Conservation (phyloP, 2,113 vertebrate genomes). For the Sinosuthora webbiana region DNA sequence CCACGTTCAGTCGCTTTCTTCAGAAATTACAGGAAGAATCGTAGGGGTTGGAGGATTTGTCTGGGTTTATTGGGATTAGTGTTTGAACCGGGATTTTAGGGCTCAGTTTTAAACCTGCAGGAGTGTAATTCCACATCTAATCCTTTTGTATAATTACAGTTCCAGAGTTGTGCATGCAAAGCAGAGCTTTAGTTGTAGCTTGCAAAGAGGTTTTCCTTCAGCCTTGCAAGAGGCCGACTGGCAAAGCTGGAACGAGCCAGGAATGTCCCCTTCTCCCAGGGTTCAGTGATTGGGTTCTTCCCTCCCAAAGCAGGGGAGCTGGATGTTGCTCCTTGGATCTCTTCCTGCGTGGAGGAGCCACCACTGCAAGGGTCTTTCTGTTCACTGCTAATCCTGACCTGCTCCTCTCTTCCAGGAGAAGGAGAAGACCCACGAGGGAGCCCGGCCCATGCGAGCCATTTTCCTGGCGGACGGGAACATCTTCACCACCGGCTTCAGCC, state of each 20-base stretch:
- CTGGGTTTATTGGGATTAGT: slow-evolving; percentile 33
- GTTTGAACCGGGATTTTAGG: slow-evolving; percentile 31
- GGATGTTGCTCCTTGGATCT: not conserved
- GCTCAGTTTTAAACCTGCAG: slow-evolving; percentile 39
- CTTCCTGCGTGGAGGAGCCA: not conserved
- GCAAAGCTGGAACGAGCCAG: not conserved
- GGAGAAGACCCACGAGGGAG: slow-evolving; percentile 93
- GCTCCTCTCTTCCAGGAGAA: slow-evolving; percentile 82
- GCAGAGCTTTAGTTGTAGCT: not conserved
- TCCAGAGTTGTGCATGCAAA: not conserved
- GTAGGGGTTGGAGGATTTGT: slow-evolving; percentile 8
- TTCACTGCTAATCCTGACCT: not conserved
- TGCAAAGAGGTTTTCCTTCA: not conserved
- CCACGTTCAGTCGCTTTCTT: rapidly evolving
- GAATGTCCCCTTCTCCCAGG: not conserved
- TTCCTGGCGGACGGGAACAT: slow-evolving; percentile 90
- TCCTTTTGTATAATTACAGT: slow-evolving; percentile 23
- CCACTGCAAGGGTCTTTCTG: not conserved
- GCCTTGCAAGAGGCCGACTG: not conserved
- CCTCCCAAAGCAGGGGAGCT: not conserved
- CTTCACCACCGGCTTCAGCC: slow-evolving; percentile 96
- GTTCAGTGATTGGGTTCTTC: not conserved
- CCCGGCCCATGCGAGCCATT: slow-evolving; percentile 93
- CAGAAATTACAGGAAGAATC: not conserved
- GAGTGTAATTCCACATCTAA: slow-evolving; percentile 53